A percentile compares a stretch with the other conserved stretches of the same genome.
Conservation (phyloP, 2,113 vertebrate genomes). For the Galemys pyrenaicus region DNA sequence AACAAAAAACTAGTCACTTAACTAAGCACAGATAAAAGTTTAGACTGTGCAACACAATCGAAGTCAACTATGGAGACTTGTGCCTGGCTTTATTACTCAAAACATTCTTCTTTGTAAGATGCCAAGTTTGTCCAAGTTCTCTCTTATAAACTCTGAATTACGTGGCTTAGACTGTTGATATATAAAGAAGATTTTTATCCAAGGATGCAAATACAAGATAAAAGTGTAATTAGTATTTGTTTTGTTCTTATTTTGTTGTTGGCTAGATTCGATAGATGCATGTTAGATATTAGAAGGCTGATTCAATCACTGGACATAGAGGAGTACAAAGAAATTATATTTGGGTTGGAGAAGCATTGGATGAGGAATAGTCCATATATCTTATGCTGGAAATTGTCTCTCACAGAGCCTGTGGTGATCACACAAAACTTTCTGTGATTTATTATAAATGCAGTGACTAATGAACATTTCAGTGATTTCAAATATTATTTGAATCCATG, state of each 20-base stretch:
- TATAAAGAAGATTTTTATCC: background rate
- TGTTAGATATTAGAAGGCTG: background rate
- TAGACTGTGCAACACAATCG: rapidly evolving
- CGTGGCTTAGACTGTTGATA: background rate
- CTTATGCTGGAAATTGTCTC: background rate
- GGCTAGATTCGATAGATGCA: background rate
- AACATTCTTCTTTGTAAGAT: background rate
- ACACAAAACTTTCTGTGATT: background rate
- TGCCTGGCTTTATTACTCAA: rapidly evolving
- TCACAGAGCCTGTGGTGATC: background rate
- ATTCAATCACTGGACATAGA: background rate
- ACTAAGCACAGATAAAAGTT: background rate
- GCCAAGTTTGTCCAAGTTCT: background rate
- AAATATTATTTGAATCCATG: background rate
- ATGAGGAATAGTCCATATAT: background rate
- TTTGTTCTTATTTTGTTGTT: background rate
- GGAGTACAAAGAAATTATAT: background rate
- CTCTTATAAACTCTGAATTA: background rate
- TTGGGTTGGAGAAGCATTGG: too few relatives aligned
- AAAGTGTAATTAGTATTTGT: background rate
- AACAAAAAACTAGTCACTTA: background rate
- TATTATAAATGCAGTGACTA: background rate
- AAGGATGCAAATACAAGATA: background rate
- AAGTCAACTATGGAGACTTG: background rate
- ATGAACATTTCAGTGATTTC: background rate